Evolutionary conservation across 2,113 vertebrate species (phyloP).

Genomic region (Genyomyrus donnyi): DNA sequence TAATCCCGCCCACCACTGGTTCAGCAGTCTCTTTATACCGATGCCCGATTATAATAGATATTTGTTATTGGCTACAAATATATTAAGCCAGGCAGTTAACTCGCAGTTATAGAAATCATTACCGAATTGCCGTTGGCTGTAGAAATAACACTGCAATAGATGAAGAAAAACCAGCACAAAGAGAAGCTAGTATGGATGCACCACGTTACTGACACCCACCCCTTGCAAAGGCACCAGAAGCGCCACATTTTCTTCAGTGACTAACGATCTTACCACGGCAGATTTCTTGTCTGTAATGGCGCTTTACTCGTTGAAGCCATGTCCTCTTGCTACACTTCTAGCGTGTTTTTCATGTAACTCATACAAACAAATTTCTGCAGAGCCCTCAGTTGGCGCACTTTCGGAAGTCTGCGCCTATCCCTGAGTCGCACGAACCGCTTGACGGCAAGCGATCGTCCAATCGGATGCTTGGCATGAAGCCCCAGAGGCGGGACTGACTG

Average conservation of each 20-base stretch:
- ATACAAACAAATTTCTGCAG: neutral
- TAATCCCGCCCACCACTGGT: neutral
- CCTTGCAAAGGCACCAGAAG: neutral
- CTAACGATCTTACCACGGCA: slow-evolving; percentile 58
- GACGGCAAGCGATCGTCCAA: neutral
- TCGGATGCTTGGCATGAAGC: neutral
- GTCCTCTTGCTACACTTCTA: too few species aligned
- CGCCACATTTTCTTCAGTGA: neutral
- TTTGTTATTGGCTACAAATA: neutral
- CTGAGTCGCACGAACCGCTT: neutral
- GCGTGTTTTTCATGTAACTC: neutral
- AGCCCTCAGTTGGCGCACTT: slow-evolving; percentile 52
- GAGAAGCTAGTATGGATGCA: neutral
- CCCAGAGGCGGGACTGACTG: slow-evolving; percentile 17
- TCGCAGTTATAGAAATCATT: neutral
- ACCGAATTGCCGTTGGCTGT: neutral
- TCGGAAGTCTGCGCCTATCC: neutral
- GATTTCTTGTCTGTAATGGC: slow-evolving; percentile 41
- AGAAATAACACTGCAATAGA: neutral
- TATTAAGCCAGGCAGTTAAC: neutral
- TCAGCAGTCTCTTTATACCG: neutral
- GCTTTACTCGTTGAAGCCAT: slow-evolving; percentile 54
- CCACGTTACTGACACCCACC: neutral
- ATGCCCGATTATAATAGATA: neutral
- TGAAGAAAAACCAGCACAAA: neutral